Base-by-base conservation (phyloP, 2,888 invertebrate species). In the Drosophila birchii region DNA sequence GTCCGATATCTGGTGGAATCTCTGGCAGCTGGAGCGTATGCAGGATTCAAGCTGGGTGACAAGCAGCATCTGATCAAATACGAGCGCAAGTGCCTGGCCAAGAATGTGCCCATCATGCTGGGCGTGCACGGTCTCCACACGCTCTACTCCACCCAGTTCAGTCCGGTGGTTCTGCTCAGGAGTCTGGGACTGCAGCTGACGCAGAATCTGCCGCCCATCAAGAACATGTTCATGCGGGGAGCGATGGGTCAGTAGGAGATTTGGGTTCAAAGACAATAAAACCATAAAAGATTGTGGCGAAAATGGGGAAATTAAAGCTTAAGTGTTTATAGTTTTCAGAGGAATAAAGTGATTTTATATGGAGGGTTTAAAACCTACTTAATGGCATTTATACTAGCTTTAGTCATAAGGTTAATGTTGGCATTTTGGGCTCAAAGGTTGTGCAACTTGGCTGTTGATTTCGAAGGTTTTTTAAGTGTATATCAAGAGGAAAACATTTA, bases 91-190 rank as follows among this genome's bases (percentile, higher is more conserved):
- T 94, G 98, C 18, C 97, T 99, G 91, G 93, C 96, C 26, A 96
- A 97, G 90, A 98, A 98, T 92, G 94, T 99, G 29, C 97, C 98
- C 0, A 96, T 97, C 0, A 96, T 98, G 95, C 92, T 97, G 16
- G 96, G 96, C 0, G 95, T 98, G 5, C 98, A 99, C 92, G 96
- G 96, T 8, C 93, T 99, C 51, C 96, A 98, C 88, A 94, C 96
- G 51, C 93, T 99, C 9, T 99, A 98, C 92, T 94, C 95, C 64
- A 95, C 95, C 11, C 94, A 95, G 51, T 93, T 95, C 44, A 93
- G 95, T 36, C 97, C 98, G 0, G 87, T 96, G 0, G 96, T 98
- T 0, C 91, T 97, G n/a, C 91, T 96, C 3, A 94, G 98, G 79
- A 96, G 96, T 90, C 89, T 98, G 12, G 98, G 98, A 1, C 93